Percentiles rank a stretch among this genome's conserved stretches.
These are phyloP conservation scores for human (Homo sapiens) DNA, from an alignment of 2,113 vertebrate genomes.

Conservation along the genomic window GRCh38 chr12:80879501-80880000, in stretches of 20 bases:
- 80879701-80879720: not conserved
- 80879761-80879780: not conserved
- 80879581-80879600: not conserved
- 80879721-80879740: not conserved
- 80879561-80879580: not conserved
- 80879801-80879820: not conserved
- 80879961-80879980: not conserved
- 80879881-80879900: not conserved
- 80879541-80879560: not conserved
- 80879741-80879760: not conserved
- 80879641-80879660: too few species aligned
- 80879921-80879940: slow-evolving; percentile 41
- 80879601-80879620: too few species aligned
- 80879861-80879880: not conserved
- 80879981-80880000: not conserved
- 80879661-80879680: not conserved
- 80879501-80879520: not conserved
- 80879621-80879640: too few species aligned
- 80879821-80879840: not conserved
- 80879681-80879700: not conserved
- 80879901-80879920: not conserved
- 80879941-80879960: not conserved
- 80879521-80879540: not conserved
- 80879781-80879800: not conserved
- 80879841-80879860: not conserved